Percentiles rank a stretch among this genome's conserved stretches.
These are phyloP conservation scores for Lanius ludovicianus DNA, from an alignment of 2,113 vertebrate genomes.

Conservation along the genomic window DNA sequence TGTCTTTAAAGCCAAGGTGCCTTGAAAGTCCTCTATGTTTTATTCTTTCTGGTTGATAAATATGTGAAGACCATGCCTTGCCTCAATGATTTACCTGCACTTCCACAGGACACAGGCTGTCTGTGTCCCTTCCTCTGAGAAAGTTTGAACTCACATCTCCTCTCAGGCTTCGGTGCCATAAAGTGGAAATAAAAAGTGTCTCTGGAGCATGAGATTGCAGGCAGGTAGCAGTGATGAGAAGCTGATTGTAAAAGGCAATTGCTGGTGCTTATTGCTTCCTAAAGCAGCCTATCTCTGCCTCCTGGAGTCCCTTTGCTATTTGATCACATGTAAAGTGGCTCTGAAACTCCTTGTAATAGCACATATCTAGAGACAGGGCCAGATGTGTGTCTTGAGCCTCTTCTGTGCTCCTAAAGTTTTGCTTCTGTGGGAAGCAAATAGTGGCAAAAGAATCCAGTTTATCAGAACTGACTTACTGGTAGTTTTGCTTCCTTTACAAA, in stretches of 20 bases:
- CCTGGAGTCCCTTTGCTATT: neutral
- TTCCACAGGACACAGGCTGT: neutral
- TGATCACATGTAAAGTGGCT: neutral
- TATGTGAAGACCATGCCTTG: neutral
- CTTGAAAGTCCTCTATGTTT: neutral
- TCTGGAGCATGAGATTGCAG: neutral
- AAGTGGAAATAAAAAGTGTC: neutral
- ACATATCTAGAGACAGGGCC: neutral
- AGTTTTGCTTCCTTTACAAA: neutral
- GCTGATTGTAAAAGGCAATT: conserved; percentile 4
- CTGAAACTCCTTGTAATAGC: neutral
- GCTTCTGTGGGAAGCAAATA: neutral
- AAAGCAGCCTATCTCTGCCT: neutral
- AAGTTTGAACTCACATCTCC: neutral
- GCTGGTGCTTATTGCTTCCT: neutral
- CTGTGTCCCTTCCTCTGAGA: neutral
- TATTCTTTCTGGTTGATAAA: neutral
- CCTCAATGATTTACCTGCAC: neutral
- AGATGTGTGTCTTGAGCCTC: fast-evolving
- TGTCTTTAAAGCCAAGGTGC: neutral
- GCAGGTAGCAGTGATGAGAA: neutral
- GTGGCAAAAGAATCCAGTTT: neutral
- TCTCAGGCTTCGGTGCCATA: neutral
- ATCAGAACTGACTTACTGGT: neutral
- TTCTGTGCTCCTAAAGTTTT: neutral